Base-by-base conservation (phyloP, 1,140 invertebrate genomes). In the Ptiloglossa arizonensis region DNA sequence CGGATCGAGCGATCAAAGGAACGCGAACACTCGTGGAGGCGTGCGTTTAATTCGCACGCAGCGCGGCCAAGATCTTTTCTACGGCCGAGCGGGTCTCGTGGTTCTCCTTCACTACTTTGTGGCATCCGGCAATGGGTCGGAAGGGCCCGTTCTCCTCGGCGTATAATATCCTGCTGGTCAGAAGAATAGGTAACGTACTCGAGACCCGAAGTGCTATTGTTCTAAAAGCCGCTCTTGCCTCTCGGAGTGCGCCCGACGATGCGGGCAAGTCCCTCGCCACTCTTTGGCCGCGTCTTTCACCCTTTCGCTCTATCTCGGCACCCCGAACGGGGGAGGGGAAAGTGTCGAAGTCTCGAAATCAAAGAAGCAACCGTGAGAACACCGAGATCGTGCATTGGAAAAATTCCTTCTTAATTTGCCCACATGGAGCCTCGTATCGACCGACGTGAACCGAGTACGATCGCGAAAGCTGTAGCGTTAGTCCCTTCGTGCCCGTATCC, bases 171-270 rank as follows among this genome's bases (percentile, higher is more conserved):
- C 60, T 71, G 77, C 57, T 81, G 71, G 78, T 77, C 81, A 81
- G 73, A 87, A 87, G 85, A 87, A 87, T 86, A 82, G 85, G 70
- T 74, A 72, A 86, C 79, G 85, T 71, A 81, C 85, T 87, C 60
- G 66, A 81, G 79, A 52, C 50, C 48, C 63, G n/a, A 64, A 82
- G 85, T 75, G 79, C 85, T 73, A 87, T 87, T 87, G 86, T 87
- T 81, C 79, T 82, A 87, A 87, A 87, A 86, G 81, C 85, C 75
- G 79, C 54, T 69, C 56, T 64, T 38, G 72, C 50, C 52, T 41
- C 56, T 79, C 50, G 74, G 67, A 83, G 54, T 17, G 50, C 62
- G 68, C 22, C 52, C 32, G 35, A 35, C 79, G 44, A 80, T 80
- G 73, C 79, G 79, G 79, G 72, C 59, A 24, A 48, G 32, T 57